phyloP scores from a whole-genome alignment of 1,140 invertebrate species.

The Sesamia nonagrioides region DNA sequence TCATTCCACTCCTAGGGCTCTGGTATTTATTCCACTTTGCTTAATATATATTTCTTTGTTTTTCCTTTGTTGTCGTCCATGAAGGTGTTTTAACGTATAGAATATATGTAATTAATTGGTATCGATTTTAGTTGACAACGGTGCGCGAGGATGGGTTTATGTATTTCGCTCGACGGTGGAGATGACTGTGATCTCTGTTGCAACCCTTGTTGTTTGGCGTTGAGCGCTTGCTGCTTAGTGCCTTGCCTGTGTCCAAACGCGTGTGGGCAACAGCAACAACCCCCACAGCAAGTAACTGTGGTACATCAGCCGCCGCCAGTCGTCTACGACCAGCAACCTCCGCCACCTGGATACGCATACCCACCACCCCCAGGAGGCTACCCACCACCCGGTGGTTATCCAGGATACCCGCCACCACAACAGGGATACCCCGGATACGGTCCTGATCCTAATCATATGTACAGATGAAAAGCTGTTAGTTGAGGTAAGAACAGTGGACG shows the following conservation, averaged over 20 bases:
- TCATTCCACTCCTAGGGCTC: constrained; percentile 30
- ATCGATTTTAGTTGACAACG: constrained; percentile 71
- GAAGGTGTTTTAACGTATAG: background rate
- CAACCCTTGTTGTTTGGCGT: constrained; percentile 79
- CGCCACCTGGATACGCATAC: constrained; percentile 69
- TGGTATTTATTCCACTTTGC: constrained; percentile 39
- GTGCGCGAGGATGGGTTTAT: constrained; percentile 73
- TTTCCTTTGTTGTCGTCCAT: background rate
- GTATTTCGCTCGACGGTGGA: constrained; percentile 81
- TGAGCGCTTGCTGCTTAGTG: constrained; percentile 78
- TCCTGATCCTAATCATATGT: constrained; percentile 53
- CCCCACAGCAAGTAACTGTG: constrained; percentile 71
- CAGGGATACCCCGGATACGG: constrained; percentile 35
- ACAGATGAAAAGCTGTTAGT: constrained; percentile 61
- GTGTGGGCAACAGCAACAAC: constrained; percentile 76
- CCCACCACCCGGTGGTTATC: constrained; percentile 63
- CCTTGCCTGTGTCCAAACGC: constrained; percentile 81
- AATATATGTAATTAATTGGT: constrained; percentile 35
- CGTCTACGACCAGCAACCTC: constrained; percentile 70
- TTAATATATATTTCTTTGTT: constrained; percentile 32
- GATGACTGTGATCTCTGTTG: constrained; percentile 72
- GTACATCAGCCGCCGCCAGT: constrained; percentile 76
- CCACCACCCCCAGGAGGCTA: constrained; percentile 65
- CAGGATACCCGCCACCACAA: constrained; percentile 60
- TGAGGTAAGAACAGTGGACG: constrained; percentile 75